phyloP scores from a whole-genome alignment of 2,888 invertebrate species.

The Furcula furcula region DNA sequence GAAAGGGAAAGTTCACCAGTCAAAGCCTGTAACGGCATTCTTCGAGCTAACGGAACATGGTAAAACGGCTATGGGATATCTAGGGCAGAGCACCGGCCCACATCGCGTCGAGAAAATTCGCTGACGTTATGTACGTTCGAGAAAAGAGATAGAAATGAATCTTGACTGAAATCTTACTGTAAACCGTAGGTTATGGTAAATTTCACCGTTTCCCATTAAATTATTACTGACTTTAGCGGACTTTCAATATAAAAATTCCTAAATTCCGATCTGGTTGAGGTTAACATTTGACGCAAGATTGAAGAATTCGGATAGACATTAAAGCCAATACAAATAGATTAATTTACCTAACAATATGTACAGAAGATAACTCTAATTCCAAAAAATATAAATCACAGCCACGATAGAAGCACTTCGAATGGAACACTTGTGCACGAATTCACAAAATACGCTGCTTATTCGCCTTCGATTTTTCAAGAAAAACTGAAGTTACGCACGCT shows the following conservation, averaged over 20 bases:
- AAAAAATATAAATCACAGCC: slow-evolving; percentile 47
- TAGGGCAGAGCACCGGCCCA: slow-evolving; percentile 58
- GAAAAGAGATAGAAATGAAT: slow-evolving; percentile 17
- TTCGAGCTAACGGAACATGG: slow-evolving; percentile 40
- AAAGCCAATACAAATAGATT: slow-evolving; percentile 10
- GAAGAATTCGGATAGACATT: neutral
- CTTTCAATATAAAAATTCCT: too few species aligned
- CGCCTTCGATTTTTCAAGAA: slow-evolving; percentile 64
- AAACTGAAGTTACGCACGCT: slow-evolving; percentile 72
- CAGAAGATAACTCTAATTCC: slow-evolving; percentile 30
- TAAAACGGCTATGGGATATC: slow-evolving; percentile 30
- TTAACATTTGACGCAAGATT: slow-evolving; percentile 10
- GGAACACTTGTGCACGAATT: slow-evolving; percentile 46
- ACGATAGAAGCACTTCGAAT: slow-evolving; percentile 58
- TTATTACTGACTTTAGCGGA: too few species aligned
- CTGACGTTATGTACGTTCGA: slow-evolving; percentile 26
- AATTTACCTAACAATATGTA: slow-evolving; percentile 42
- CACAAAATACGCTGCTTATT: slow-evolving; percentile 42
- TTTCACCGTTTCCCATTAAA: too few species aligned
- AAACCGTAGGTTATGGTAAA: too few species aligned
- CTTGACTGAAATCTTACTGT: neutral
- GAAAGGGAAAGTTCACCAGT: slow-evolving; percentile 41
- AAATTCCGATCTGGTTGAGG: slow-evolving; percentile 3
- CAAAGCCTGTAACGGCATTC: slow-evolving; percentile 38
- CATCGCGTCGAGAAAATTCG: slow-evolving; percentile 63